Evolutionary conservation across 2,113 vertebrate species (phyloP), one percentile per base, ranked within the genome.

Genomic region (Laterallus jamaicensis): DNA sequence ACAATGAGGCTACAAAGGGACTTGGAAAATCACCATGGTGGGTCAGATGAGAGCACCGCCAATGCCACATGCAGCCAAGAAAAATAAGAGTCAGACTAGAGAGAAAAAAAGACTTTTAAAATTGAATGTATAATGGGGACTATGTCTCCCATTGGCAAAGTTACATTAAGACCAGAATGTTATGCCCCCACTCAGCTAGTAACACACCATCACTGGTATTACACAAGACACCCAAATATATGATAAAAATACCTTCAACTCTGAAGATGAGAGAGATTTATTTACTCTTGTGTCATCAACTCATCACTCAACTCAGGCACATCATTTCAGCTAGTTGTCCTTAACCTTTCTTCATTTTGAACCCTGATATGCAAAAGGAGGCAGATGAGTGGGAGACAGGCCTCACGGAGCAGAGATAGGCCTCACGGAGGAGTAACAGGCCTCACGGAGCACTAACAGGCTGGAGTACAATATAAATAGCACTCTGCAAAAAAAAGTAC

Each of bases 51-150:
- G 40, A 64, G 32, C 49, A 69, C 15, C 20, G 49, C 15, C 64
- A 78, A 22, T 1, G 29, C 69, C 54, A 55, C 0, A 1, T 15
- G 19, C 32, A 55, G 39, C 17, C 47, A 28, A 20, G 54, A 54
- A 40, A 21, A 55, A 39, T 4, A n/a, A 35, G 20, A 78, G 21
- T 20, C 21, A 63, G 31, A 15, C 28, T 2, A 16, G 22, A 44
- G 52, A 76, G 28, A 74, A 80, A 15, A 39, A 4, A 49, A 14
- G 20, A 37, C 21, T 39, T 25, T 31, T 31, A 6, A 11, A 35
- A 37, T 1, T 19, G 10, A 44, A 52, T 50, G 52, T 22, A 24
- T 31, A n/a, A 29, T 0, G 0, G 15, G 13, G 19, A 70, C 32
- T 12, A 37, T 2, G 21, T 39, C 60, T 37, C 9, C 8, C 62